A percentile compares a stretch with the other conserved stretches of the same genome.
Conservation (phyloP, 2,113 vertebrate genomes). For the Ondatra zibethicus region DNA sequence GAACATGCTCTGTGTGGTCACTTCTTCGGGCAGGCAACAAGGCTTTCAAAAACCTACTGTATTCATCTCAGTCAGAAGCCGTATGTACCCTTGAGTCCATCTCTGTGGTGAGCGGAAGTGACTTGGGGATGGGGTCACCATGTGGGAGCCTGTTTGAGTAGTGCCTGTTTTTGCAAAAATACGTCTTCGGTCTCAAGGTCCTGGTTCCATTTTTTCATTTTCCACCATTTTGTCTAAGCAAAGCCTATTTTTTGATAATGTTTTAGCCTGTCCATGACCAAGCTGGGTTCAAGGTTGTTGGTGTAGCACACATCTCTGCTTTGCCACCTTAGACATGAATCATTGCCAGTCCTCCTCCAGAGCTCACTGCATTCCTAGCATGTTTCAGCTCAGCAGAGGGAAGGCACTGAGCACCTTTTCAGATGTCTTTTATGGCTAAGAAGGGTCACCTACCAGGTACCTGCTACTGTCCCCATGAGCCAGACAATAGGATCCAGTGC, state of each 20-base stretch:
- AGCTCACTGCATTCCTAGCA: neutral
- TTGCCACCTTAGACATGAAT: neutral
- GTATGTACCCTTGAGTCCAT: slow-evolving; percentile 86
- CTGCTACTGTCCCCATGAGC: neutral
- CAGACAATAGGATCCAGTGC: neutral
- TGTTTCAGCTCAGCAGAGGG: neutral
- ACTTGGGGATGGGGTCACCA: neutral
- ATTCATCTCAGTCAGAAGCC: slow-evolving; percentile 96
- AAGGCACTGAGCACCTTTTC: neutral
- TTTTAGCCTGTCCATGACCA: neutral
- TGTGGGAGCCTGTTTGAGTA: neutral
- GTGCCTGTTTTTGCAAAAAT: neutral
- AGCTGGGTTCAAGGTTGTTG: neutral
- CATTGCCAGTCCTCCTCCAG: neutral
- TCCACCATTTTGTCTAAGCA: neutral
- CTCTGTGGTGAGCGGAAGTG: neutral
- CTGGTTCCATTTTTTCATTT: neutral
- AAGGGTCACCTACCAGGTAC: neutral
- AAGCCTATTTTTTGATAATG: neutral
- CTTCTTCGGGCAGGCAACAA: slow-evolving; percentile 96
- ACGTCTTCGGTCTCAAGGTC: neutral
- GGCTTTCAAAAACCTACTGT: slow-evolving; percentile 97
- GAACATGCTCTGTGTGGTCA: slow-evolving; percentile 98
- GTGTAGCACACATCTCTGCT: neutral
- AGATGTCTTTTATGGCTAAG: neutral